Conservation (phyloP, 2,888 invertebrate species). For the Eumerus sabulonum region DNA sequence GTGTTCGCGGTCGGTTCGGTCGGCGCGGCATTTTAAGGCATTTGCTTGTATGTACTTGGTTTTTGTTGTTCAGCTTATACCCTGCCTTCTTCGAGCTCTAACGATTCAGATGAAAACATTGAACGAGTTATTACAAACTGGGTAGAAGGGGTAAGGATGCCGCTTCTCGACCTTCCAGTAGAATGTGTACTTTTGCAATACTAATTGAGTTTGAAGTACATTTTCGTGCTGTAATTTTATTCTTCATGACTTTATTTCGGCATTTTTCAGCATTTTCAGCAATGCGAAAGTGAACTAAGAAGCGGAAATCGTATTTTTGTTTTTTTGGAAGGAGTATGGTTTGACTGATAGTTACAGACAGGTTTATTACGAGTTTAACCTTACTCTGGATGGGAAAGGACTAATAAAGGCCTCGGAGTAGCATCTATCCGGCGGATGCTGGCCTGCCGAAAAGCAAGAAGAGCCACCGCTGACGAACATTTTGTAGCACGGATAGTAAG, state of each 20-base stretch:
- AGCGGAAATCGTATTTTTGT: too few relatives aligned
- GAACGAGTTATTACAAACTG: slow-evolving; percentile 38
- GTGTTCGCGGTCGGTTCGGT: slow-evolving; percentile 13
- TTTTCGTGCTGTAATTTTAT: slow-evolving; percentile 16
- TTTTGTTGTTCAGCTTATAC: too few relatives aligned
- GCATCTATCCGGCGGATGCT: too few relatives aligned
- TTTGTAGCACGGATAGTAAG: too few relatives aligned
- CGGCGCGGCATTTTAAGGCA: slow-evolving; percentile 13
- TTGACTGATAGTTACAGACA: too few relatives aligned
- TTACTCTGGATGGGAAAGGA: too few relatives aligned
- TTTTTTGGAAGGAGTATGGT: too few relatives aligned
- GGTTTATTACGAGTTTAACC: too few relatives aligned
- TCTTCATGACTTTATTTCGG: slow-evolving; percentile 9
- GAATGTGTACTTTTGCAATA: slow-evolving; percentile 34
- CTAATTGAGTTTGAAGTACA: slow-evolving; percentile 36
- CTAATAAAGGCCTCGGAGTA: too few relatives aligned
- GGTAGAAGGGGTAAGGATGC: background rate
- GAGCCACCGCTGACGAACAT: too few relatives aligned
- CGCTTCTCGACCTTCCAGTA: slow-evolving; percentile 11
- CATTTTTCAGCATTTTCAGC: slow-evolving; percentile 13
- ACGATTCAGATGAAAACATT: slow-evolving; percentile 45
- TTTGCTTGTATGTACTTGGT: slow-evolving; percentile 13
- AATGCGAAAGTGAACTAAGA: too few relatives aligned
- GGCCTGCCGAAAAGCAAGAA: too few relatives aligned
- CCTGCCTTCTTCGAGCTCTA: slow-evolving; percentile 11